A percentile compares a stretch with the other conserved stretches of the same genome.
Conservation (phyloP, 2,888 invertebrate genomes). For the Eumerus sabulonum region DNA sequence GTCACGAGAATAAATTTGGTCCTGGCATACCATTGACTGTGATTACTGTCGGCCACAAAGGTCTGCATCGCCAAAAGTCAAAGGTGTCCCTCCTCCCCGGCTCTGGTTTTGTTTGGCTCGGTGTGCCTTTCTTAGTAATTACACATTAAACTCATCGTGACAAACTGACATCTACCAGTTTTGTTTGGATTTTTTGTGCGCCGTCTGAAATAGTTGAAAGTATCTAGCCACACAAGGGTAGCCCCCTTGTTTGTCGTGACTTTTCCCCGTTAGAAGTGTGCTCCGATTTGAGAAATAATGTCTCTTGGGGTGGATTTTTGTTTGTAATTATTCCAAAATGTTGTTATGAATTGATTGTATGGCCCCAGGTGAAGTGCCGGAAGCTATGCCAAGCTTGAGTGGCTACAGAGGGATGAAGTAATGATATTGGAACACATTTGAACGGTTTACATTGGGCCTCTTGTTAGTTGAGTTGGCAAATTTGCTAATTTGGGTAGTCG, state of each 20-base stretch:
- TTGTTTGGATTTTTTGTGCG: neutral
- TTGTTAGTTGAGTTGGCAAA: too few species aligned
- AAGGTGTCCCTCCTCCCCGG: too few species aligned
- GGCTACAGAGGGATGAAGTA: neutral
- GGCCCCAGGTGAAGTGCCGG: conserved; percentile 6
- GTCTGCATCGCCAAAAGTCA: too few species aligned
- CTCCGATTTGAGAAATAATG: conserved; percentile 46
- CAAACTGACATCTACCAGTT: conserved; percentile 30
- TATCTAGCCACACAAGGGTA: neutral
- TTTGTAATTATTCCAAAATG: conserved; percentile 26
- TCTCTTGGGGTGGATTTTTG: conserved; percentile 19
- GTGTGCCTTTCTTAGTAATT: conserved; percentile 1
- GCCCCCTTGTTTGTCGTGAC: conserved; percentile 46
- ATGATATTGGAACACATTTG: conserved; percentile 15
- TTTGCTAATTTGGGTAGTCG: too few species aligned
- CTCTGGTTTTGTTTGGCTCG: too few species aligned
- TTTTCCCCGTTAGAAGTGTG: conserved; percentile 44
- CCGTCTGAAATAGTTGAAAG: too few species aligned
- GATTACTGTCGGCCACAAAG: too few species aligned
- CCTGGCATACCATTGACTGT: too few species aligned
- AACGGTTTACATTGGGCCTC: neutral
- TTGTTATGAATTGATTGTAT: neutral
- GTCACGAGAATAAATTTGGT: too few species aligned
- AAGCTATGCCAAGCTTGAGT: conserved; percentile 7
- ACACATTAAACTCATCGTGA: conserved; percentile 28